These are phyloP conservation scores for Mus spicilegus DNA, from an alignment of 2,113 vertebrate species.

Conservation along the genomic window DNA sequence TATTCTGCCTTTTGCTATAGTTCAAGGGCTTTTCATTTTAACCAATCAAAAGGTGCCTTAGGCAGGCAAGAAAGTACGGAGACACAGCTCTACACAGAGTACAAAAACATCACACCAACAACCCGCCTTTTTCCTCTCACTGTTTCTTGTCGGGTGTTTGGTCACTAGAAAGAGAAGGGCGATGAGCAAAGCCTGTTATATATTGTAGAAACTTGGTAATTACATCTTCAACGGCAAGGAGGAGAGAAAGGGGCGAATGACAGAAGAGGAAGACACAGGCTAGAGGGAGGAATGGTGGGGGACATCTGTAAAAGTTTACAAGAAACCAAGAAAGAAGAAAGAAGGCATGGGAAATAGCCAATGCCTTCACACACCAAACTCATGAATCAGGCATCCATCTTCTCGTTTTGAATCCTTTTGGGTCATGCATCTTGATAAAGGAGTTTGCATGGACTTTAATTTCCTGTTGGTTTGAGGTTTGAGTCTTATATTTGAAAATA, in stretches of 20 bases:
- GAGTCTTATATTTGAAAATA: slow-evolving; percentile 71
- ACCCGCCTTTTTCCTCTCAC: neutral
- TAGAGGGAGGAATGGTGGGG: neutral
- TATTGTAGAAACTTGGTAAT: neutral
- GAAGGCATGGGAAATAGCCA: neutral
- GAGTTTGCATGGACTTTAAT: slow-evolving; percentile 75
- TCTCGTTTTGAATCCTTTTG: slow-evolving; percentile 62
- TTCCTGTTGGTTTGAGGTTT: slow-evolving; percentile 76
- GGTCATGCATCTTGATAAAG: slow-evolving; percentile 53
- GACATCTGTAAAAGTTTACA: slow-evolving; percentile 32
- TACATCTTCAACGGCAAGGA: neutral
- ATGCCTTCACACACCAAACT: slow-evolving; percentile 40
- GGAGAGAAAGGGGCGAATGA: neutral
- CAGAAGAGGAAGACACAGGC: neutral
- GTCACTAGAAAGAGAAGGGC: neutral
- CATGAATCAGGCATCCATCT: slow-evolving; percentile 62
- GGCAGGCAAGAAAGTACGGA: no score
- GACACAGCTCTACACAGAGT: no score
- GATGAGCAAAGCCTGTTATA: neutral
- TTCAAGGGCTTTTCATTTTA: no score
- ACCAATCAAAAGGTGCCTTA: no score
- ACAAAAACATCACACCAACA: no score
- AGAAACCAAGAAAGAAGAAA: slow-evolving; percentile 49
- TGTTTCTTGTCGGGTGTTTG: neutral
- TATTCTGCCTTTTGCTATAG: no score